Conservation (phyloP, 2,888 invertebrate species). For the Rhodophaea formosa region DNA sequence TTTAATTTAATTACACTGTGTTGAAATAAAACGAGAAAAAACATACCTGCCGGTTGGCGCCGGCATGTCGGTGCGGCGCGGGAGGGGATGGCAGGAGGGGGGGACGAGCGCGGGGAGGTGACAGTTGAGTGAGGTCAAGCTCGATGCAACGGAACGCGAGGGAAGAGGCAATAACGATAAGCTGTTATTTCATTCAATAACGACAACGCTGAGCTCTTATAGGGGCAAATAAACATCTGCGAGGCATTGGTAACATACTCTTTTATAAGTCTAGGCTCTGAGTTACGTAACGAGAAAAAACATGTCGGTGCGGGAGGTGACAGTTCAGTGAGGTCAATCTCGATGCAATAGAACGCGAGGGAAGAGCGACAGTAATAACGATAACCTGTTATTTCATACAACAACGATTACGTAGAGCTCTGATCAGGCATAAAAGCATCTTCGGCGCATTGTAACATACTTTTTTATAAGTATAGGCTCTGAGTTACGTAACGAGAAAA, state of each 20-base stretch:
- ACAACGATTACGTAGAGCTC: too few relatives aligned
- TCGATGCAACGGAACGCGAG: conserved; percentile 52
- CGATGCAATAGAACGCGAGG: conserved; percentile 51
- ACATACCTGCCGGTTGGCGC: conserved; percentile 58
- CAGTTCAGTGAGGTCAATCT: conserved; percentile 60
- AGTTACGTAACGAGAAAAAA: too few relatives aligned
- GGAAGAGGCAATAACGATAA: conserved; percentile 11
- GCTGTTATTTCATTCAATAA: neutral
- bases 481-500: too few relatives aligned
- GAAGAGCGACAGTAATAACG: conserved; percentile 2
- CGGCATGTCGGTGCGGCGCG: conserved; percentile 54
- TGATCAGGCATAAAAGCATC: too few relatives aligned
- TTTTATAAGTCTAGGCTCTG: too few relatives aligned
- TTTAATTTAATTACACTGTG: conserved; percentile 23
- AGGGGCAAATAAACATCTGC: too few relatives aligned
- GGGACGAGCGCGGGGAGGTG: conserved; percentile 30
- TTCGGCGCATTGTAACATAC: too few relatives aligned
- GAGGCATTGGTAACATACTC: too few relatives aligned
- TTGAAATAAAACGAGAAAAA: conserved; percentile 38
- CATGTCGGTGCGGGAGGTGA: too few relatives aligned
- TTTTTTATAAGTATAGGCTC: too few relatives aligned
- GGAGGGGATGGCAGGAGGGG: conserved; percentile 30
- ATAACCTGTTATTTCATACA: conserved; percentile 5
- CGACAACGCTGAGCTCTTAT: too few relatives aligned
- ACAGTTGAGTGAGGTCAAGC: conserved; percentile 60